These are phyloP conservation scores for Menura novaehollandiae DNA, from an alignment of 2,113 vertebrate genomes.

Conservation along the genomic window DNA sequence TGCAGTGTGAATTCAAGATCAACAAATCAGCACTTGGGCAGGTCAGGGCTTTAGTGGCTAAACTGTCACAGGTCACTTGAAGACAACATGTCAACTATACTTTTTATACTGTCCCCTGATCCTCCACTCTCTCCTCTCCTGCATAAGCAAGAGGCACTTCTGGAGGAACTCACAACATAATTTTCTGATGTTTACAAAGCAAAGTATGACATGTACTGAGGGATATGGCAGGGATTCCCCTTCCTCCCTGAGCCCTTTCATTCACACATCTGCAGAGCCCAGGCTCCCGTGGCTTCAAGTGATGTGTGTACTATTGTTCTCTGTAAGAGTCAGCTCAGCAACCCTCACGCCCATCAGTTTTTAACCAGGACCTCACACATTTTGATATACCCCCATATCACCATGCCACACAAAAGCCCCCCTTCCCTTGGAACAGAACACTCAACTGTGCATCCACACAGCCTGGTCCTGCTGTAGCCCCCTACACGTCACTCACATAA, in stretches of 20 bases:
- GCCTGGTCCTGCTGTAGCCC: background rate
- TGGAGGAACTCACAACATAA: background rate
- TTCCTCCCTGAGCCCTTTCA: background rate
- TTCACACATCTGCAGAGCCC: fast-evolving
- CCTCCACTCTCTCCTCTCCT: background rate
- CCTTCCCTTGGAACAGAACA: background rate
- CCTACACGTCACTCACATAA: background rate
- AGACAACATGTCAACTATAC: constrained; percentile 10
- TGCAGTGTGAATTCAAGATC: background rate
- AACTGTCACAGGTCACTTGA: constrained; percentile 62
- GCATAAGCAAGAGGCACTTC: background rate
- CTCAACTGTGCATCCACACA: background rate
- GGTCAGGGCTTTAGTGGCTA: constrained; percentile 25
- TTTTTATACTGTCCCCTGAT: background rate
- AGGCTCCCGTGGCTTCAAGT: fast-evolving
- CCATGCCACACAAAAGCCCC: background rate
- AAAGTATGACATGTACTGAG: background rate
- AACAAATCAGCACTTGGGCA: constrained; percentile 16
- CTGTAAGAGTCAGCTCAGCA: background rate
- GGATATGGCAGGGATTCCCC: background rate
- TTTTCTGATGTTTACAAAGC: background rate
- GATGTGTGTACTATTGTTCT: fast-evolving
- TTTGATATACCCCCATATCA: background rate
- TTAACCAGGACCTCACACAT: background rate
- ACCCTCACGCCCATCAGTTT: background rate